phyloP scores from a whole-genome alignment of 2,797 vertebrate genomes.

The Cetoscarus ocellatus region DNA sequence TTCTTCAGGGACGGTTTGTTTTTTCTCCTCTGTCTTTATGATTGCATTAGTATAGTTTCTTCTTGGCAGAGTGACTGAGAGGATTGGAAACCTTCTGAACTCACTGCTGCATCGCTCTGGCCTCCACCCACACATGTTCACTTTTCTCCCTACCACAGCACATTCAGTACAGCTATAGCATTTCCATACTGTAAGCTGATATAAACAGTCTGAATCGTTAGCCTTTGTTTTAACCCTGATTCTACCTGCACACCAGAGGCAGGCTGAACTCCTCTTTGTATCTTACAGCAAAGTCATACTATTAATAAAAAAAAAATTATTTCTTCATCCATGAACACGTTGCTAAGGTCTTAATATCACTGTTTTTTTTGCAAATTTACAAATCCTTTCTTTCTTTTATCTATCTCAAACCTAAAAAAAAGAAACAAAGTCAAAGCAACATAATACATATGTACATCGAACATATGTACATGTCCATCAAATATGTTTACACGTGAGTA shows the following conservation, averaged over 20 bases:
- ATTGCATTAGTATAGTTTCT: conserved; percentile 56
- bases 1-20: conserved; percentile 39
- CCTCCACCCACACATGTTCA: conserved; percentile 65
- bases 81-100: conserved; percentile 50
- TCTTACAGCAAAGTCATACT: not conserved
- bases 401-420: no score
- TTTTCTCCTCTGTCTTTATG: conserved; percentile 42
- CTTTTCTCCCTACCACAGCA: conserved; percentile 27
- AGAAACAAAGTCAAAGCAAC: no score
- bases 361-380: not conserved
- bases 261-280: not conserved
- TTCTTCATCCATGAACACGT: not conserved
- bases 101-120: conserved; percentile 37
- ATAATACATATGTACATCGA: no score
- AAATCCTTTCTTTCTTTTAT: no score
- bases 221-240: conserved; percentile 14
- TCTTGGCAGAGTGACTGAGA: conserved; percentile 57
- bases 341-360: not conserved
- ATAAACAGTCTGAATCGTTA: not conserved
- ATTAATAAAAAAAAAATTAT: not conserved
- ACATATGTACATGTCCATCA: no score
- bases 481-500: no score
- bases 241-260: not conserved
- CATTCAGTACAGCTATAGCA: conserved; percentile 18
- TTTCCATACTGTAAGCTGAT: conserved; percentile 23